phyloP scores from a whole-genome alignment of 2,113 vertebrate genomes.

The Nycticebus coucang region DNA sequence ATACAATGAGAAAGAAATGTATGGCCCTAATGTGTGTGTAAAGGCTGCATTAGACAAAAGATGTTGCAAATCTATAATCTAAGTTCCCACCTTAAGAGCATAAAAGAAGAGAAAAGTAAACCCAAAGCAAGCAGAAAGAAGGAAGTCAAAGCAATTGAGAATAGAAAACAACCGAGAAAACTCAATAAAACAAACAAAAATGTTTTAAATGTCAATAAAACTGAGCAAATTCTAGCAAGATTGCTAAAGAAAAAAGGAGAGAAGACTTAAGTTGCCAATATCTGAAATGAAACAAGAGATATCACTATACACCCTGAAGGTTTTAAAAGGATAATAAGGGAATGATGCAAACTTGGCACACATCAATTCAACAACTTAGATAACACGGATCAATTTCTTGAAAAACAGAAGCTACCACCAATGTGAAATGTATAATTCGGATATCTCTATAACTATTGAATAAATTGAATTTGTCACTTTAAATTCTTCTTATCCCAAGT shows the following conservation, averaged over 20 bases:
- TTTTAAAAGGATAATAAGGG: not conserved
- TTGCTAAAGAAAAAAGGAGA: not conserved
- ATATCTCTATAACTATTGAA: not conserved
- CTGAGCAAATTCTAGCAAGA: not conserved
- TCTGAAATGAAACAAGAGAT: not conserved
- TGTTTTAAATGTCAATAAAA: slow-evolving; percentile 9
- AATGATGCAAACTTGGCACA: not conserved
- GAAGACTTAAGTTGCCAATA: not conserved
- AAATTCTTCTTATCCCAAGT: not conserved
- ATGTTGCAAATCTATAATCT: not conserved
- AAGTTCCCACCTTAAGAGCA: not conserved
- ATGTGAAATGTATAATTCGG: not conserved
- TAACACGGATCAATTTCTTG: not conserved
- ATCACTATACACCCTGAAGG: not conserved
- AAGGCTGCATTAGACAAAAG: not conserved
- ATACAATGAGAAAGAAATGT: slow-evolving; percentile 5
- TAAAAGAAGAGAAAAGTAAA: not conserved
- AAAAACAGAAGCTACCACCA: not conserved
- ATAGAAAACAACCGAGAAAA: not conserved
- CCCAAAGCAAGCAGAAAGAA: not conserved
- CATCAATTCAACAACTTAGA: not conserved
- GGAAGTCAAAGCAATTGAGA: not conserved
- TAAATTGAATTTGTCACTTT: not conserved
- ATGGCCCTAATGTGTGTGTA: not conserved
- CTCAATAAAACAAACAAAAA: not conserved